Conservation (phyloP, 2,113 vertebrate genomes). For the Gobio gobio region DNA sequence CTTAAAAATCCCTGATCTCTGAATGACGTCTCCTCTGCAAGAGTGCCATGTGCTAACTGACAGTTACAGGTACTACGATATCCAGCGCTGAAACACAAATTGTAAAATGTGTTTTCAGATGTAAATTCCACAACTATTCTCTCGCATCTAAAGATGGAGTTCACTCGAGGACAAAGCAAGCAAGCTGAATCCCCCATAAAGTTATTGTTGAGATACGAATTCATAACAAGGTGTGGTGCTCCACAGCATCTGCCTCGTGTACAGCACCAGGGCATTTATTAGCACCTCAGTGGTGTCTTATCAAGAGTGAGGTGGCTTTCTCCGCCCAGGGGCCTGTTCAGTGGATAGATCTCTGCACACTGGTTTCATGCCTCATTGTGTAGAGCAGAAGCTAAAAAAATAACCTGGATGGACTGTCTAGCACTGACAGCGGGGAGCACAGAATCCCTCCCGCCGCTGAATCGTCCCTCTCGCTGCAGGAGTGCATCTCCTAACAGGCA, state of each 20-base stretch:
- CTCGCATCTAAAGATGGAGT: not conserved
- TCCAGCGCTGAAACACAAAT: not conserved
- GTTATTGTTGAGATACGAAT: slow-evolving; percentile 7
- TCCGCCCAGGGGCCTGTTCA: slow-evolving; percentile 31
- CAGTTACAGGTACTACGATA: not conserved
- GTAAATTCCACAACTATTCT: not conserved
- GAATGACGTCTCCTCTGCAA: slow-evolving; percentile 14
- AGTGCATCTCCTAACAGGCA: slow-evolving; percentile 60
- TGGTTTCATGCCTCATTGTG: slow-evolving; percentile 51
- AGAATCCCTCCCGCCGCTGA: slow-evolving; percentile 51
- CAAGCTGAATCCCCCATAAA: not conserved
- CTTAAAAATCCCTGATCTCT: not conserved
- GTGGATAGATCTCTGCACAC: slow-evolving; percentile 42
- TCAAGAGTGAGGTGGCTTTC: slow-evolving; percentile 33
- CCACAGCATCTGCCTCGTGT: slow-evolving; percentile 16
- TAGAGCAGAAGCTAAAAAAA: slow-evolving; percentile 56
- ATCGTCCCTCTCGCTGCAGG: slow-evolving; percentile 60
- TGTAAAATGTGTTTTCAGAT: not conserved
- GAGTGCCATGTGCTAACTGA: not conserved
- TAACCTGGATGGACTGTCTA: slow-evolving; percentile 60
- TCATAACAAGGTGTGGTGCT: slow-evolving; percentile 6
- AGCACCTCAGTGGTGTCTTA: slow-evolving; percentile 35
- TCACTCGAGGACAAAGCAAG: not conserved
- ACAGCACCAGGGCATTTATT: slow-evolving; percentile 12
- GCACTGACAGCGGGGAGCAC: slow-evolving; percentile 53